Percentiles rank a stretch among this genome's conserved stretches.
Evolutionary conservation across 2,113 vertebrate genomes (phyloP).

Genomic region (Malurus alboscapulatus): DNA sequence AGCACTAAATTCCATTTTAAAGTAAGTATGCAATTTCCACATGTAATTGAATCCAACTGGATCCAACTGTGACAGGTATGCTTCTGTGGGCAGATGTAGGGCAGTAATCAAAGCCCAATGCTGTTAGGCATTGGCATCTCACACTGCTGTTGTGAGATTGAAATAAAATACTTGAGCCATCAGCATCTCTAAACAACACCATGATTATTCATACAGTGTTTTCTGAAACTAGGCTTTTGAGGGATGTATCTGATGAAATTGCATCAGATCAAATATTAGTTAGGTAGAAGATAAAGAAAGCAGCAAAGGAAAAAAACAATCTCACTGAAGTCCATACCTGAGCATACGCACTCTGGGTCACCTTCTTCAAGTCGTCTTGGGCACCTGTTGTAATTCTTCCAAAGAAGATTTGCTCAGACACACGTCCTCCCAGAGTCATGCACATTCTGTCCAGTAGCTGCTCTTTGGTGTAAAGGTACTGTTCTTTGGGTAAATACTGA

Average conservation of each 20-base stretch:
- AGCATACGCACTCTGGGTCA: constrained; percentile 95
- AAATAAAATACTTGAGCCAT: not conserved
- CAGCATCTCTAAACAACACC: not conserved
- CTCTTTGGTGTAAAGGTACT: constrained; percentile 94
- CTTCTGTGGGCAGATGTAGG: not conserved
- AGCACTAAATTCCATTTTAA: not conserved
- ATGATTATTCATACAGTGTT: not conserved
- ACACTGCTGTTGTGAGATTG: not conserved
- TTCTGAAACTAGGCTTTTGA: not conserved
- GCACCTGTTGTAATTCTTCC: constrained; percentile 92
- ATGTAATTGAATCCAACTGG: not conserved
- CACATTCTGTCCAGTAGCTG: constrained; percentile 98
- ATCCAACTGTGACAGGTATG: not conserved
- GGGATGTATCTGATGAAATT: not conserved
- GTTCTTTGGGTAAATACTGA: constrained; percentile 94
- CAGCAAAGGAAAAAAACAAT: too few species aligned
- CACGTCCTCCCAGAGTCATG: constrained; percentile 93
- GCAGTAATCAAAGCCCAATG: not conserved
- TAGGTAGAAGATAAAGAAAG: not conserved
- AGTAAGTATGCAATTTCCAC: not conserved
- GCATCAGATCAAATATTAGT: not conserved
- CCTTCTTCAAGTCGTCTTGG: constrained; percentile 93
- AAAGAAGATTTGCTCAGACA: constrained; percentile 95
- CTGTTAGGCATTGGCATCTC: not conserved
- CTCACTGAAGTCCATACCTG: constrained; percentile 77